Evolutionary conservation across 2,888 invertebrate genomes (phyloP).

Genomic region (Thalpophila matura): DNA sequence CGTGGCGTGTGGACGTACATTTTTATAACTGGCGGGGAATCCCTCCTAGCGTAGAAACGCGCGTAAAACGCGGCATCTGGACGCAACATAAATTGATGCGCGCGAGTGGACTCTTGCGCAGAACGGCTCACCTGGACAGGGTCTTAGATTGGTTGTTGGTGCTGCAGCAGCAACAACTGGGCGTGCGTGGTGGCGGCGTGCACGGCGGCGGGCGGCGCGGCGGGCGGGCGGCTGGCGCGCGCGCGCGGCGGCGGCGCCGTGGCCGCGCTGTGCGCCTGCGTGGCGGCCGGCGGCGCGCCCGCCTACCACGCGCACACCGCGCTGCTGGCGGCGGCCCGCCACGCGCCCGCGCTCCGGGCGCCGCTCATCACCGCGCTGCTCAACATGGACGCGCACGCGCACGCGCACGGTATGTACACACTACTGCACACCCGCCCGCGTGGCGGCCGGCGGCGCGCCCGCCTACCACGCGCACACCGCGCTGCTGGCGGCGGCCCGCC

Average conservation of each 20-base stretch:
- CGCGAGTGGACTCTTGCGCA: no score
- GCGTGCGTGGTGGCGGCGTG: slow-evolving; percentile 95
- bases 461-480: slow-evolving; percentile 69
- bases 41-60: no score
- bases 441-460: slow-evolving; percentile 73
- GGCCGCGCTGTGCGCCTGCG: slow-evolving; percentile 78
- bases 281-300: slow-evolving; percentile 73
- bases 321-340: slow-evolving; percentile 71
- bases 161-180: slow-evolving; percentile 95
- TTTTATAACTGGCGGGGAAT: no score
- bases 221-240: slow-evolving; percentile 64
- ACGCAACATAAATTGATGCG: no score
- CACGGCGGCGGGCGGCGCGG: slow-evolving; percentile 85
- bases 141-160: no score
- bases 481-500: slow-evolving; percentile 71
- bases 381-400: slow-evolving; percentile 80
- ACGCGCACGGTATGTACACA: slow-evolving; percentile 84
- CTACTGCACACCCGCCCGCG: no score
- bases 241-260: slow-evolving; percentile 77
- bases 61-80: no score
- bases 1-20: no score
- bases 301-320: slow-evolving; percentile 69
- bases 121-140: no score
- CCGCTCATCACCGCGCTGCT: slow-evolving; percentile 75
- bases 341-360: slow-evolving; percentile 68